These are phyloP conservation scores for Tethya wilhelma DNA, from an alignment of 37 sponge, comb jelly and placozoan genomes.

Conservation along the genomic window DNA sequence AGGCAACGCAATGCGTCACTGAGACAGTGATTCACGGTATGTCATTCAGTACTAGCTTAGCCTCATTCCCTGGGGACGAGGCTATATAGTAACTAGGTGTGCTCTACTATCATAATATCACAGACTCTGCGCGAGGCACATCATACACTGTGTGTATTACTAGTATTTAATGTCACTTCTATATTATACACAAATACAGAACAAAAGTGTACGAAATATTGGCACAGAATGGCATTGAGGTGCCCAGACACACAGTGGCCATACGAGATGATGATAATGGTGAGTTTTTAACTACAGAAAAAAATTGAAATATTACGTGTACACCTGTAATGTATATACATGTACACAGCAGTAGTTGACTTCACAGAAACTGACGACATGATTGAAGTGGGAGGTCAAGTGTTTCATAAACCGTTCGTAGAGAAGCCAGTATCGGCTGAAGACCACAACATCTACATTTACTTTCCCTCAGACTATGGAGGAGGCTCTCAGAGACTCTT, in stretches of 20 bases:
- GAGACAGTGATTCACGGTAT: no score
- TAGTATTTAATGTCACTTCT: neutral
- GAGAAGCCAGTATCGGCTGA: constrained; percentile 95
- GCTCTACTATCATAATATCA: no score
- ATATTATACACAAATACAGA: no score
- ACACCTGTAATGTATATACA: constrained; percentile 7
- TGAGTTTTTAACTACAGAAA: neutral
- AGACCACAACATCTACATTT: constrained; percentile 93
- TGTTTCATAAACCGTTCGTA: constrained; percentile 95
- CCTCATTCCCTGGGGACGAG: no score
- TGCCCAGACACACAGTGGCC: constrained; percentile 58
- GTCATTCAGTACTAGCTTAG: no score
- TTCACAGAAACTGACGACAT: constrained; percentile 78
- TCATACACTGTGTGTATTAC: neutral
- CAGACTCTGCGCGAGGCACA: no score
- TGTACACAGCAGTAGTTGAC: neutral
- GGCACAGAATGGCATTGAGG: constrained; percentile 62
- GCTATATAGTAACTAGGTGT: no score
- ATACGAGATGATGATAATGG: neutral
- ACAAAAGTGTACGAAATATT: constrained; percentile 71
- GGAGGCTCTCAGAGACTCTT: constrained; percentile 93
- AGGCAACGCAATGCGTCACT: no score
- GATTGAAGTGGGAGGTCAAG: constrained; percentile 69
- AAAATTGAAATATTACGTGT: neutral
- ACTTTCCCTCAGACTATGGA: constrained; percentile 93